Conservation (phyloP, 64 coral and sea anemone genomes). For the Catalaphyllia jardinei region DNA sequence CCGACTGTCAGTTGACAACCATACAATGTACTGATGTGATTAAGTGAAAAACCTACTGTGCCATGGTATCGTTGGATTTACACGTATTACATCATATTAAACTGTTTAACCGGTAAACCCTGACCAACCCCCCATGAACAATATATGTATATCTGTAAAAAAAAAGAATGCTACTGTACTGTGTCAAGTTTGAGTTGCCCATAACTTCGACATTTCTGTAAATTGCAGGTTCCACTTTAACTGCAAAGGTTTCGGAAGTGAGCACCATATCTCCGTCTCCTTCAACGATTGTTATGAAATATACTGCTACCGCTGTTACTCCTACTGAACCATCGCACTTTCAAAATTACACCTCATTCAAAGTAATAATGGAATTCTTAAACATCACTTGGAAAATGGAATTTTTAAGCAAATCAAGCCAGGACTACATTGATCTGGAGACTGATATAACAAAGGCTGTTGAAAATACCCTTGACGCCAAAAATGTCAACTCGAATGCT, state of each 20-base stretch:
- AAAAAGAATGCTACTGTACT: no score
- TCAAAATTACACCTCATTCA: background rate
- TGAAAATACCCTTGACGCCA: background rate
- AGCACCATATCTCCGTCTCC: background rate
- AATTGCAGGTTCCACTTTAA: background rate
- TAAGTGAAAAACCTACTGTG: no score
- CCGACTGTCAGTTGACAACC: no score
- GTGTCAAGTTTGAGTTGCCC: no score
- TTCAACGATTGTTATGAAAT: background rate
- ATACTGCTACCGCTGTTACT: background rate
- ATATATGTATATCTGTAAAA: no score
- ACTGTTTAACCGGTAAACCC: no score
- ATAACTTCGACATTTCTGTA: background rate
- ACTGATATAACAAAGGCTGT: background rate
- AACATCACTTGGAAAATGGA: constrained; percentile 14
- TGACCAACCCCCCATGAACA: no score
- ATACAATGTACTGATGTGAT: no score
- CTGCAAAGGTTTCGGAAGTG: background rate
- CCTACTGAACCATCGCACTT: background rate
- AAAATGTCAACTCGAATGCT: background rate
- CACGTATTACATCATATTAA: no score
- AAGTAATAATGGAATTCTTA: constrained; percentile 4
- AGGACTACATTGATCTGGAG: background rate
- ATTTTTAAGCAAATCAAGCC: background rate
- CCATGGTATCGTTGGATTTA: no score